phyloP scores from a whole-genome alignment of 2,888 invertebrate genomes.

The Noctua pronuba region DNA sequence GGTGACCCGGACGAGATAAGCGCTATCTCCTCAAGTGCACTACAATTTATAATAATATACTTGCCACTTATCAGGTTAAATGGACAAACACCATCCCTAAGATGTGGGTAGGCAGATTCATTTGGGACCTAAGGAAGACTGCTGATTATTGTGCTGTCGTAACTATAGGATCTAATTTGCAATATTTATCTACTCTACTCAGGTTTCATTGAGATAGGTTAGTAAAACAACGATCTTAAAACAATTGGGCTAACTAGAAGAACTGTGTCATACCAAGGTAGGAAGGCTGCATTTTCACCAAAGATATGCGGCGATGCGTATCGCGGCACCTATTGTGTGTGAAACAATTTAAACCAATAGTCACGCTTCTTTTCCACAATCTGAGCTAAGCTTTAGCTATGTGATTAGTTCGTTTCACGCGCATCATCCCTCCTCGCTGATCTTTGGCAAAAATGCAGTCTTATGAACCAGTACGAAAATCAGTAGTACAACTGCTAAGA shows the following conservation, averaged over 20 bases:
- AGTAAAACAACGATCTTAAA: background rate
- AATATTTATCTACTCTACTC: background rate
- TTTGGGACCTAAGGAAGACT: background rate
- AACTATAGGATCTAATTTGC: background rate
- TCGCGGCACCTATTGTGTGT: background rate
- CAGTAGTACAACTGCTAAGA: background rate
- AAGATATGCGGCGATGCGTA: background rate
- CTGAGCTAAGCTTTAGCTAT: background rate
- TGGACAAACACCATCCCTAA: slow-evolving; percentile 57
- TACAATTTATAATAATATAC: slow-evolving; percentile 69
- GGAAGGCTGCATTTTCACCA: background rate
- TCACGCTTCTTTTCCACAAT: background rate
- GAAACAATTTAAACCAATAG: background rate
- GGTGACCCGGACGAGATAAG: slow-evolving; percentile 78
- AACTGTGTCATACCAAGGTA: background rate
- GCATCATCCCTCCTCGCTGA: background rate
- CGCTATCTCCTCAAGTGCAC: slow-evolving; percentile 76
- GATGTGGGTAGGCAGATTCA: slow-evolving; percentile 22
- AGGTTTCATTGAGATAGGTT: background rate
- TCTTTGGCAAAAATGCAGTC: background rate
- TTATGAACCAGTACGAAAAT: background rate
- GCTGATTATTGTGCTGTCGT: background rate
- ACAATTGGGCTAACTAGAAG: background rate
- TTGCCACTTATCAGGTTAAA: slow-evolving; percentile 54
- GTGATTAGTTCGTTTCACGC: background rate